Base-by-base conservation (phyloP, 2,888 invertebrate genomes). In the Sphecodes monilicornis region DNA sequence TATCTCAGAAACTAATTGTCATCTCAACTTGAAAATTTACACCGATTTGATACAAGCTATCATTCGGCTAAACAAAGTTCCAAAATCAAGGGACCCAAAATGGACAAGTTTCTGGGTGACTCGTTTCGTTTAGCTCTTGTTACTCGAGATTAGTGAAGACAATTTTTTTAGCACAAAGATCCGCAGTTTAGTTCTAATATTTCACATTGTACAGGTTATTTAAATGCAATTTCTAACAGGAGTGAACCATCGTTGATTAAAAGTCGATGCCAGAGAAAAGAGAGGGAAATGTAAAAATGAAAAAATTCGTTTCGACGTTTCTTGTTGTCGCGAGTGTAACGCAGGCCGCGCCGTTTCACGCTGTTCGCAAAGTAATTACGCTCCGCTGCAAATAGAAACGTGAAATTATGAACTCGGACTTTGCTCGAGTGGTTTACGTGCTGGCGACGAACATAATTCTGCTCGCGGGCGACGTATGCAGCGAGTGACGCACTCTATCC, bases 341-440 rank as follows among this genome's bases (percentile, higher is more conserved):
- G 68, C 32, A 26, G 32, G 64, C 46, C 41, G 75, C 41, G 64
- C 46, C 41, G 75, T 82, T 75, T 85, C 69, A 57, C 80, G 46
- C 79, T 79, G 73, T 64, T 83, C 75, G 46, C 86, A 68, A 36
- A 43, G 71, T 76, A 86, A 86, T 86, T 86, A 79, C 71, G 76
- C 66, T 60, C 11, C 43, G 64, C 46, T 68, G 76, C 46, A 50
- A 73, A 57, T 60, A 64, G 76, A 70, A 69, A 82, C 77, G 80
- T 73, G 77, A 85, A 85, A 87, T 79, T 83, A 82, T 85, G 82
- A 78, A 80, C 82, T 72, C 70, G 60, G 82, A 83, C 81, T 78
- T 83, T 76, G n/a, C 77, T 69, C 81, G 71, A 79, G 78, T 76
- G 76, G 71, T 85, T 82, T 83, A 80, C 75, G 69, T 50, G 71